Evolutionary conservation across 2,113 vertebrate species (phyloP).

Genomic region (Noturus placidus): DNA sequence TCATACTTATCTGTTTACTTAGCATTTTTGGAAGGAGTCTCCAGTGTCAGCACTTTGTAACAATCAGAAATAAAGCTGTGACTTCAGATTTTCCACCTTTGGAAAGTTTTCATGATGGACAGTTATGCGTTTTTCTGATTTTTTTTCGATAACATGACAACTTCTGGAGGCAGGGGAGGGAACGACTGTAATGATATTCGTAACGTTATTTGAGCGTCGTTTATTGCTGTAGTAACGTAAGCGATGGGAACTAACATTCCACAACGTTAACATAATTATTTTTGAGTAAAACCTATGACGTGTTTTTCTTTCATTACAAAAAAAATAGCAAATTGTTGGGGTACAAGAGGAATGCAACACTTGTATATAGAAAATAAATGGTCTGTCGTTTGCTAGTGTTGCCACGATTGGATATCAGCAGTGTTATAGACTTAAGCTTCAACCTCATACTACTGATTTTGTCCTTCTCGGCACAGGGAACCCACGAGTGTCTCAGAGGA

Average conservation of each 20-base stretch:
- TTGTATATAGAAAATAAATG: neutral
- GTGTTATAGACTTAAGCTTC: neutral
- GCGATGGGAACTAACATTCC: neutral
- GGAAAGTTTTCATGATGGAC: too few species aligned
- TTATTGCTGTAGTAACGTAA: neutral
- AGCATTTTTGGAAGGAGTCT: neutral
- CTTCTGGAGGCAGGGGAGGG: neutral
- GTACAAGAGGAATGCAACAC: neutral
- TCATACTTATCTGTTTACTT: neutral
- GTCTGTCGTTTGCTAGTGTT: neutral
- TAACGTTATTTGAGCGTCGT: neutral
- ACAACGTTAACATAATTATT: neutral
- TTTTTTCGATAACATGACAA: neutral
- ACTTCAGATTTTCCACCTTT: neutral
- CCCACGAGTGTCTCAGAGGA: slow-evolving; percentile 88
- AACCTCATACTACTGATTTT: neutral
- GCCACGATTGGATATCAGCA: neutral
- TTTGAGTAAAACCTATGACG: neutral
- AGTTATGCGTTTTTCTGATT: neutral
- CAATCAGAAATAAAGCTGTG: neutral
- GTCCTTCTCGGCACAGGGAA: slow-evolving; percentile 76
- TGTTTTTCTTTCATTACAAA: neutral
- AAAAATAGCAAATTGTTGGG: too few species aligned
- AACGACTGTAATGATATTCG: neutral
- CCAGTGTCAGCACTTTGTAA: neutral